Base-by-base conservation (phyloP, 2,888 invertebrate species). In the Agapetus fuscipes region DNA sequence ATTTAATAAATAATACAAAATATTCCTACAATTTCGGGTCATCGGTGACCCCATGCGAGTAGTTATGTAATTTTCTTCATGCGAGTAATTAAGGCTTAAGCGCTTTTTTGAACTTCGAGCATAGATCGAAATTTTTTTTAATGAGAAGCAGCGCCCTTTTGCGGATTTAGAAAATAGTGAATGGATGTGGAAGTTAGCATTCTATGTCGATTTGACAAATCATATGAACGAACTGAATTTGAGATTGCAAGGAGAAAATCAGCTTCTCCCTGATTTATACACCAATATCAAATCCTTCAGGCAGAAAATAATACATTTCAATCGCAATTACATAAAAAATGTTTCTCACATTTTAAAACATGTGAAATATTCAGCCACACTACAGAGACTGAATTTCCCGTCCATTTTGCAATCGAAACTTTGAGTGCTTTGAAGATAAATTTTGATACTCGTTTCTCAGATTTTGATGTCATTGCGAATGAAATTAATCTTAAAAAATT, bases 111-210 rank as follows among this genome's bases (percentile, higher is more conserved):
- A 46, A 37, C 45, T 49, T 34, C 42, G 37, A 45, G 41, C 40
- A 48, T 34, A 42, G 33, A 48, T 48, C 38, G 29, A 44, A 49
- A 37, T 41, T 48, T 49, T 49, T 43, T 46, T 49, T 28, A 45
- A 48, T 46, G 45, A 48, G 50, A 49, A 46, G 46, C 31, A 48
- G 46, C 45, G 45, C 41, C 46, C 46, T 43, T 44, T 43, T 37
- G 33, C 48, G 32, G 48, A 50, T 44, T 48, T 48, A 46, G 35
- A 46, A 49, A 49, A 51, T 30, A 48, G 30, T 26, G 46, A 24
- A 46, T 51, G 49, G 49, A 37, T 50, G 45, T 50, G 44, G 48
- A 50, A 51, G 48, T 51, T 51, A 46, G 43, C 46, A 47, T 51
- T 51, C 42, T 48, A 48, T 40, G 46, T 42, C 28, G 45, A 52